A percentile compares a stretch with the other conserved stretches of the same genome.
These are phyloP conservation scores for Brenthis hecate DNA, from an alignment of 2,888 invertebrate species.

Conservation along the genomic window DNA sequence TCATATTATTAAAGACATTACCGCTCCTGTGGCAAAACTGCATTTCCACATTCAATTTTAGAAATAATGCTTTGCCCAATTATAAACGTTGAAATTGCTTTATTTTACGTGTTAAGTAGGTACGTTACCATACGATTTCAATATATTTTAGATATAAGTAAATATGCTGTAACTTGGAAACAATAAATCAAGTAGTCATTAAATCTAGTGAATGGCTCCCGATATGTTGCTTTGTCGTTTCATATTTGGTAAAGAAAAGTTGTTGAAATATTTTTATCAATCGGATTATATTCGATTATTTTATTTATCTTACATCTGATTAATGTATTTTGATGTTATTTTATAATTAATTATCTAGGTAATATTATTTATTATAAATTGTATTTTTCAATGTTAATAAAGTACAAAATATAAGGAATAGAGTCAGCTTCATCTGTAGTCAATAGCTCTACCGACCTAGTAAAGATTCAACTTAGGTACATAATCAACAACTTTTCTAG, in stretches of 20 bases:
- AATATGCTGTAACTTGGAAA: conserved; percentile 35
- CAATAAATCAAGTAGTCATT: conserved; percentile 36
- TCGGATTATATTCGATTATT: background rate
- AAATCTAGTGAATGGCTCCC: conserved; percentile 23
- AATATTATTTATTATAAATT: too few relatives aligned
- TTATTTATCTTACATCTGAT: too few relatives aligned
- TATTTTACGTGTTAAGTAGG: conserved; percentile 34
- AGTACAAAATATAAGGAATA: background rate
- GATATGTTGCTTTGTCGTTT: conserved; percentile 9
- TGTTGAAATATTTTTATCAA: conserved; percentile 11
- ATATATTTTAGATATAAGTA: conserved; percentile 30
- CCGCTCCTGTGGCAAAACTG: conserved; percentile 17
- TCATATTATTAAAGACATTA: conserved; percentile 21
- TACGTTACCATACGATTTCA: conserved; percentile 35
- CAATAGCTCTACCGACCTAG: background rate
- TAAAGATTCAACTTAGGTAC: background rate
- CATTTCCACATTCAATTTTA: conserved; percentile 26
- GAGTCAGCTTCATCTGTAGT: background rate
- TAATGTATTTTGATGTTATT: too few relatives aligned
- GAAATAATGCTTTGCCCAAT: conserved; percentile 25
- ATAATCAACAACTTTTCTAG: conserved; percentile 12
- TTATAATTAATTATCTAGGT: too few relatives aligned
- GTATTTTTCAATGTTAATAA: too few relatives aligned
- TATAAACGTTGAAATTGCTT: conserved; percentile 29
- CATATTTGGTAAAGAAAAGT: conserved; percentile 21